Evolutionary conservation across 2,113 vertebrate genomes (phyloP).

Genomic region (Galemys pyrenaicus): DNA sequence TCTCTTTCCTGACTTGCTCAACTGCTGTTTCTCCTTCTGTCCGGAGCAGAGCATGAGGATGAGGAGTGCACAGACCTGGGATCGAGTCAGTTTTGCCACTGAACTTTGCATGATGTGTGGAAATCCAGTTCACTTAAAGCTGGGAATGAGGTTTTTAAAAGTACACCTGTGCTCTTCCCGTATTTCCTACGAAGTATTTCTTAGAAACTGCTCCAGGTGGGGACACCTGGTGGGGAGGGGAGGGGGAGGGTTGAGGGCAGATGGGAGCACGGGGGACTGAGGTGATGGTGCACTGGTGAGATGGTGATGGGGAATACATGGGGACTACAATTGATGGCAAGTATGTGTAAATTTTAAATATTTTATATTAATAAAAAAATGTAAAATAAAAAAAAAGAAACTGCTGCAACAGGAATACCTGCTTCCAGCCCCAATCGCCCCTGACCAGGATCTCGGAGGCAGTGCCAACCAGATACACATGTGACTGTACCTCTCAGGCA

Average conservation of each 20-base stretch:
- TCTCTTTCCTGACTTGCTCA: not conserved
- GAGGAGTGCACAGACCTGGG: not conserved
- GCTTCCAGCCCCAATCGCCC: not conserved
- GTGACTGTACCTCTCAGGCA: not conserved
- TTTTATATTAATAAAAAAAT: no score
- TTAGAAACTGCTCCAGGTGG: not conserved
- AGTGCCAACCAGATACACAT: not conserved
- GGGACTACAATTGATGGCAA: no score
- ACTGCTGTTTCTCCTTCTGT: not conserved
- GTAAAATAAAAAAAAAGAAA: no score
- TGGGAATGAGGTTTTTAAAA: not conserved
- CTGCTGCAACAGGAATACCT: not conserved
- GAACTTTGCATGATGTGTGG: not conserved
- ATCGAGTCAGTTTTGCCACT: not conserved
- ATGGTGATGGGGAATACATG: no score
- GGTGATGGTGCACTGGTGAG: no score
- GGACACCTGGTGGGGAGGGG: no score
- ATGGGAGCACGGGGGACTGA: no score
- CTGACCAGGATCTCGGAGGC: not conserved
- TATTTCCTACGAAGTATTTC: not conserved
- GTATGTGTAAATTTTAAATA: no score
- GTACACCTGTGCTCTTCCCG: not conserved
- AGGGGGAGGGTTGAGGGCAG: no score
- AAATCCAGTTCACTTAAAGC: conserved; percentile 11
- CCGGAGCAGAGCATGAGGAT: not conserved